A percentile compares a stretch with the other conserved stretches of the same genome.
phyloP scores from a whole-genome alignment of 2,113 vertebrate genomes.

The Tragulus kanchil region DNA sequence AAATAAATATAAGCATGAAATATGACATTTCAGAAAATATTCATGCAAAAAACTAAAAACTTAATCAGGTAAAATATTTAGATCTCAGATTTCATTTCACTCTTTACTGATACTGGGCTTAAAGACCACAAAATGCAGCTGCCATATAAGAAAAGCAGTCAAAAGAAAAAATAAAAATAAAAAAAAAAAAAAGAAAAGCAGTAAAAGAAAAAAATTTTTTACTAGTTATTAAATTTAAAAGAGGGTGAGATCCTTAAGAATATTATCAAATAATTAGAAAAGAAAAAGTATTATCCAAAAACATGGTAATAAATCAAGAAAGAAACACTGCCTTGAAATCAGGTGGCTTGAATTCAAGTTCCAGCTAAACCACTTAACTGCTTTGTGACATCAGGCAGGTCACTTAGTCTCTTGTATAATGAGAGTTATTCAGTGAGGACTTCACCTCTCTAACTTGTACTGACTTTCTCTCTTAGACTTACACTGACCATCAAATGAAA shows the following conservation, averaged over 20 bases:
- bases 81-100: constrained; percentile 48
- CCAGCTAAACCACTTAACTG: not conserved
- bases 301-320: not conserved
- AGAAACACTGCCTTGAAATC: constrained; percentile 30
- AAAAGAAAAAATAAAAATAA: not conserved
- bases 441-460: not conserved
- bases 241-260: constrained; percentile 7
- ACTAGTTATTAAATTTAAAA: constrained; percentile 53
- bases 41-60: constrained; percentile 21
- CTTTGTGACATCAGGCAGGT: not conserved
- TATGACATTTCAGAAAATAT: constrained; percentile 46
- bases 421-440: not conserved
- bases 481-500: constrained; percentile 22
- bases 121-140: constrained; percentile 47
- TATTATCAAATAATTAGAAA: constrained; percentile 48
- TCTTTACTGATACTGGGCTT: constrained; percentile 3
- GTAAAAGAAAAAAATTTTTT: constrained; percentile 37
- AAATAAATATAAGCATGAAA: constrained; percentile 56
- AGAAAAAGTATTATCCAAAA: constrained; percentile 27
- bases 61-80: constrained; percentile 58
- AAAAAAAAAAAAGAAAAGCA: not conserved
- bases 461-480: not conserved
- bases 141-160: not conserved
- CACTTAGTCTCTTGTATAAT: not conserved
- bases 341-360: constrained; percentile 38